Evolutionary conservation across 2,888 invertebrate species (phyloP), one percentile per base, ranked within the genome.

Genomic region (Acanthopleura granulata): DNA sequence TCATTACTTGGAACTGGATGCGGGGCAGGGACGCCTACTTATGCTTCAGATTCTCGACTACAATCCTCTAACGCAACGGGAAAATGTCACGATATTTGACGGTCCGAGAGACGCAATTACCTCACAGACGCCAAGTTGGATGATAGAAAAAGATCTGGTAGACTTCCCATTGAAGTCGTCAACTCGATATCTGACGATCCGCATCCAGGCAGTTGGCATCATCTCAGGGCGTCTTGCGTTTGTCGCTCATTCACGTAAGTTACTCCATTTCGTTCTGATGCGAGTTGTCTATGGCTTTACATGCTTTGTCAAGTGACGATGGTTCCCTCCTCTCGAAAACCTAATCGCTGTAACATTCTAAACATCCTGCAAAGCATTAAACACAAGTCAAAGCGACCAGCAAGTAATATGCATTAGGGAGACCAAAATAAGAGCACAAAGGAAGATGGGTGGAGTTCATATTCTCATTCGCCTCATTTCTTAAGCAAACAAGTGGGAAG

Each of bases 121-220:
- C 0, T 16, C 25, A 9, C 51, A 30, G 14, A 82, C 83, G 0
- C 81, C 78, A 22, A 77, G 73, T 1, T 87, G 86, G 85, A 74
- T 80, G 18, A 83, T 88, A 29, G 87, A 94, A 83, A 92, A 95
- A 49, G 97, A 98, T 90, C 91, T 97, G 75, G 95, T 95, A 0
- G 94, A 95, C 18, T 99, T 99, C 88, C 99, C 99, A 0, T 94
- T 95, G 0, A 94, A 96, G 0, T 96, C 97, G 74, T 94, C 94
- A 0, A 84, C 84, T 62, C 84, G 80, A 51, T 81, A 78, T 75
- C 78, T 92, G 73, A 88, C 89, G 6, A 84, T 92, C 74, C 78
- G 84, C 57, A 77, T 83, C 4, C 86, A 88, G 77, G 88, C 89
- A 0, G 83, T 83, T 9, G 85, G 83, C 9, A 76, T 85, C 25